Conservation (phyloP, 2,113 vertebrate species). For the Silurus asotus region DNA sequence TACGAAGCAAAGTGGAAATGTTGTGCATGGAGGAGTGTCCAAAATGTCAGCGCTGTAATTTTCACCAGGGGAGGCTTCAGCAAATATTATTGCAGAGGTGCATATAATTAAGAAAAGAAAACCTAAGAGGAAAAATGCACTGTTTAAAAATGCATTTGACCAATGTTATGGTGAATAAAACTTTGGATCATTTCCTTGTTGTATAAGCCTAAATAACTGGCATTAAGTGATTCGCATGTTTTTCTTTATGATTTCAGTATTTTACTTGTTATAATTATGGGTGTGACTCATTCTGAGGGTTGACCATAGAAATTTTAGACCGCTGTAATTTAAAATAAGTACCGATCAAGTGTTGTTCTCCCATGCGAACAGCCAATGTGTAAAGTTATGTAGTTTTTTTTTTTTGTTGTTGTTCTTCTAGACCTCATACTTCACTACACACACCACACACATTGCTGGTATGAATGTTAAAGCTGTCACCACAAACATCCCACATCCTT, state of each 20-base stretch:
- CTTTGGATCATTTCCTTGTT: background rate
- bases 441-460: conserved; percentile 9
- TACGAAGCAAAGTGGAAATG: background rate
- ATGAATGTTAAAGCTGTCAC: conserved; percentile 48
- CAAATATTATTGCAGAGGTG: background rate
- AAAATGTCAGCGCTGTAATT: background rate
- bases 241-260: background rate
- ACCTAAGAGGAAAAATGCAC: background rate
- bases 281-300: background rate
- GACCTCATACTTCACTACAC: background rate
- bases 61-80: background rate
- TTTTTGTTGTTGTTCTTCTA: background rate
- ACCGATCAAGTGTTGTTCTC: background rate
- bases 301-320: background rate
- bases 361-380: background rate
- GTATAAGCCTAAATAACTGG: background rate
- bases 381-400: background rate
- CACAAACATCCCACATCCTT: conserved; percentile 46
- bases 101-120: background rate
- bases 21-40: background rate
- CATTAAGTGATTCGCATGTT: background rate
- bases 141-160: background rate
- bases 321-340: background rate
- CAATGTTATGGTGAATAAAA: background rate
- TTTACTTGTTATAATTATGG: background rate